Evolutionary conservation across 2,113 vertebrate species (phyloP).

Genomic region (Lepidothrix coronata): DNA sequence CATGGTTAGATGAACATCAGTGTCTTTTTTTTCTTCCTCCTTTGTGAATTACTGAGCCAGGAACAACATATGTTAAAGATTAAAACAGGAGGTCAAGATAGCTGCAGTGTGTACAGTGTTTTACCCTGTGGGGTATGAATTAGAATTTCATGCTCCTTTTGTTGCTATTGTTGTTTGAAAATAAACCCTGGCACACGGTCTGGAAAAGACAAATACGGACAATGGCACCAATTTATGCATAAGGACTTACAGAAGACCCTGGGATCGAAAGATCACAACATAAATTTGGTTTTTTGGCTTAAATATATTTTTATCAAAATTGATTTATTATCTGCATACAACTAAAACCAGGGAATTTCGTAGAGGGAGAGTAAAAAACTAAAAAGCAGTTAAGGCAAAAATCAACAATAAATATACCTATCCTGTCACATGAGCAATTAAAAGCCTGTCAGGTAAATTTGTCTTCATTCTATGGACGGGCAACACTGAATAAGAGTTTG

Average conservation of each 20-base stretch:
- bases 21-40: not conserved
- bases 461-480: not conserved
- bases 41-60: conserved; percentile 32
- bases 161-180: conserved; percentile 29
- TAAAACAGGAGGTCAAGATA: conserved; percentile 50
- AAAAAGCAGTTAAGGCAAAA: not conserved
- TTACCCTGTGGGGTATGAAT: conserved; percentile 38
- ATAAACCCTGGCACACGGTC: not conserved
- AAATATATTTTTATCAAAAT: not conserved
- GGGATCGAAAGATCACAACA: not conserved
- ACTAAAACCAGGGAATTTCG: not conserved
- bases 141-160: conserved; percentile 41
- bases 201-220: not conserved
- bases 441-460: not conserved
- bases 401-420: not conserved
- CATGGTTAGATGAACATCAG: not conserved
- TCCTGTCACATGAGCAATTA: not conserved
- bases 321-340: conserved; percentile 5
- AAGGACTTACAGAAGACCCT: not conserved
- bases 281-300: conserved; percentile 2
- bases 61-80: conserved; percentile 56
- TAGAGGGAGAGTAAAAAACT: not conserved
- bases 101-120: conserved; percentile 25
- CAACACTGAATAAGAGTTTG: not conserved
- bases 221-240: not conserved